Evolutionary conservation across 2,888 invertebrate species (phyloP).

Genomic region (Pediacus dermestoides): DNA sequence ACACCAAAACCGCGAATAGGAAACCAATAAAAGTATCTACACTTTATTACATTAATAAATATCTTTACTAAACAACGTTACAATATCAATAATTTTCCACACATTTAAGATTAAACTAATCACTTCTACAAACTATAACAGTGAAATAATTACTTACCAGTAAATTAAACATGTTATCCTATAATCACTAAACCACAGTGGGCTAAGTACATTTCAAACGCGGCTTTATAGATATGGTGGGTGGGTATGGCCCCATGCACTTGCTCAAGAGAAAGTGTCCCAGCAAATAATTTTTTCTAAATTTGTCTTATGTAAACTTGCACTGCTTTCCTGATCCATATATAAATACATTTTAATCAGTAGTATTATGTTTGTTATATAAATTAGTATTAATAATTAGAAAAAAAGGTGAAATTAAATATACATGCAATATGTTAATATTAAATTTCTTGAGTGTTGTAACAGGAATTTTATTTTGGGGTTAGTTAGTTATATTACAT

Average conservation of each 20-base stretch:
- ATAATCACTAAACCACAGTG: conserved; percentile 32
- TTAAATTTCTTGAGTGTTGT: no score
- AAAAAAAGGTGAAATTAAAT: no score
- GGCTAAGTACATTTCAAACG: conserved; percentile 25
- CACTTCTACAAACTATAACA: neutral
- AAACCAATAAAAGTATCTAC: no score
- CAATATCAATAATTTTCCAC: no score
- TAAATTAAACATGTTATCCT: conserved; percentile 31
- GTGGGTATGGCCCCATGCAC: conserved; percentile 29
- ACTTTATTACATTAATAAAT: no score
- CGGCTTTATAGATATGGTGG: conserved; percentile 39
- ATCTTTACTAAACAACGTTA: no score
- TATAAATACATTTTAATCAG: conserved; percentile 16
- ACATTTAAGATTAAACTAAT: no score
- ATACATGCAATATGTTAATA: no score
- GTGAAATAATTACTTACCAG: conserved; percentile 27
- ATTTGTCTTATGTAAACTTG: conserved; percentile 34
- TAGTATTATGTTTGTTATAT: conserved; percentile 12
- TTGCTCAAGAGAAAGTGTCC: conserved; percentile 37
- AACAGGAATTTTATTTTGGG: no score
- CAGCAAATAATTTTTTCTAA: conserved; percentile 11
- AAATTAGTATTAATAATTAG: no score
- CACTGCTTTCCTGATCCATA: conserved; percentile 31
- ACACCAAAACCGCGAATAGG: no score
- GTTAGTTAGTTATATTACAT: no score